Evolutionary conservation across 1,140 invertebrate genomes (phyloP).

Genomic region (Grapholita molesta): DNA sequence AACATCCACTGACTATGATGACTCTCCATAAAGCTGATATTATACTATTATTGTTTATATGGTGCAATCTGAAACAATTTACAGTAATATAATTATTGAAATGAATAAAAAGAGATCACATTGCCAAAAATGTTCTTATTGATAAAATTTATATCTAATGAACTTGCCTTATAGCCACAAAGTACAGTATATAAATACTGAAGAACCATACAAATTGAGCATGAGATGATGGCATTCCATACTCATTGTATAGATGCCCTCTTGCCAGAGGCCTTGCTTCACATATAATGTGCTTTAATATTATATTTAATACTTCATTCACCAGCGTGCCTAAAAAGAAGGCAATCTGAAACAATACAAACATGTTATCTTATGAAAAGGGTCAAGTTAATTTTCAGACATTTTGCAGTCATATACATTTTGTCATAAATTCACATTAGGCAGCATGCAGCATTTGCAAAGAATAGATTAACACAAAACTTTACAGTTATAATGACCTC

Average conservation of each 20-base stretch:
- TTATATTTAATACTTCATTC: constrained; percentile 89
- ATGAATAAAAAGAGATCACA: too few relatives aligned
- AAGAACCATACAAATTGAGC: constrained; percentile 97
- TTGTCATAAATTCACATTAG: too few relatives aligned
- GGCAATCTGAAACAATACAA: constrained; percentile 83
- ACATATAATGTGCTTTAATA: constrained; percentile 90
- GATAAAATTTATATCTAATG: too few relatives aligned
- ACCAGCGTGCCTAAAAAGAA: constrained; percentile 89
- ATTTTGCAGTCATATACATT: too few relatives aligned
- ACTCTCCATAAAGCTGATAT: constrained; percentile 87
- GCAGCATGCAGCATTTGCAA: too few relatives aligned
- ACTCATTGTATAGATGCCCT: constrained; percentile 87
- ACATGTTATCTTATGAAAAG: constrained; percentile 16
- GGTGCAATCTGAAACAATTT: constrained; percentile 84
- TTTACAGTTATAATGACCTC: too few relatives aligned
- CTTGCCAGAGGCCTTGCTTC: constrained; percentile 87
- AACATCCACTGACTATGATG: constrained; percentile 81
- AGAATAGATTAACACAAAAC: too few relatives aligned
- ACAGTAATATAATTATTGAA: constrained; percentile 17
- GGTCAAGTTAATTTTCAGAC: too few relatives aligned
- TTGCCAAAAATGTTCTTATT: too few relatives aligned
- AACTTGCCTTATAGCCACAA: constrained; percentile 90
- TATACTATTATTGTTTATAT: constrained; percentile 86
- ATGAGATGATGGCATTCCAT: constrained; percentile 97
- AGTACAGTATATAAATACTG: constrained; percentile 90